Base-by-base conservation (phyloP, 2,113 vertebrate genomes). In the Nothobranchius kuhntae region DNA sequence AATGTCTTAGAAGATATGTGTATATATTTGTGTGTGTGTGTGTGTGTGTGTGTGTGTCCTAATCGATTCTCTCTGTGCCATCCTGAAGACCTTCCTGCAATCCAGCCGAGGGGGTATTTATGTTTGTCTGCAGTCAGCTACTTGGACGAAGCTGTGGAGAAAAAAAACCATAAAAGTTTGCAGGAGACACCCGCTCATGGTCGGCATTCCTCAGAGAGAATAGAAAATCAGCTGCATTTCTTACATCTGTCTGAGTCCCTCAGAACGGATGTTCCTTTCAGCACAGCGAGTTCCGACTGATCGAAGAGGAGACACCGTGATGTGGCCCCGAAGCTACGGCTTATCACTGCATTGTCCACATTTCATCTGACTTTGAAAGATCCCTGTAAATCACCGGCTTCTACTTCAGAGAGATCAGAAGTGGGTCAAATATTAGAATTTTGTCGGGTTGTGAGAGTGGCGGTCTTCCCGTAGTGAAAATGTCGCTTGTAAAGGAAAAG, bases 41-140 rank as follows among this genome's bases (percentile, higher is more conserved):
- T n/a, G n/a, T n/a, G n/a, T n/a, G 21, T 21, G 21, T 21, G 21
- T 21, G 61, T 79, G 58, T 45, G 58, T 80, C 67, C 69, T 84
- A 82, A 90, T 88, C 67, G 72, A 87, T 87, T 88, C 81, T 87
- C 80, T 81, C 81, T 84, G 65, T 85, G 77, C 63, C 65, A 55
- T 81, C 73, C 86, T 84, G 65, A 75, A 79, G 52, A 62, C 70
- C 36, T 71, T 64, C 65, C 71, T 58, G 35, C 61, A 47, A 57
- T 52, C 40, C 69, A 46, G 74, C 82, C 84, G 61, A 21, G 15
- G 82, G 84, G 80, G 78, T 86, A 73, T 87, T 88, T 89, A 71
- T 85, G 79, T 83, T 81, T 81, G 68, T 75, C 85, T 48, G 81
- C 77, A 87, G 86, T 80, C 71, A 77, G 75, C 77, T 57, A 75